Percentiles rank a stretch among this genome's conserved stretches.
Evolutionary conservation across 1,140 invertebrate species (phyloP).

Genomic region (Glossosoma conforme): DNA sequence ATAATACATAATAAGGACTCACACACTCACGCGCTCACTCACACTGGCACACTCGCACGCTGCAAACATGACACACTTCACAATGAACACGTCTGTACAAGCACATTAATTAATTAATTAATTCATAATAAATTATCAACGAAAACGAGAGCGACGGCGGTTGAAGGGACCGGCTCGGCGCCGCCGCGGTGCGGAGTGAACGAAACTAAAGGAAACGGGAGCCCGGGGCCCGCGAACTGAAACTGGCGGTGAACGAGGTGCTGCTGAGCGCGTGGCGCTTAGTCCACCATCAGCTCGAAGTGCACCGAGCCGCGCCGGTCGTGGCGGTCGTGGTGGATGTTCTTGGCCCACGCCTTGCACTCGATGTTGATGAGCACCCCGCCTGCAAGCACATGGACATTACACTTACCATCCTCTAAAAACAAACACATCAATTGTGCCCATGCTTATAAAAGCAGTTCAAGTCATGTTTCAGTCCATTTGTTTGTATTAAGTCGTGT

Average conservation of each 20-base stretch:
- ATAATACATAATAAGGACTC: slow-evolving; percentile 12
- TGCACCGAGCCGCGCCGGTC: slow-evolving; percentile 89
- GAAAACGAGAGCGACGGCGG: slow-evolving; percentile 13
- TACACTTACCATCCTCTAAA: too few relatives aligned
- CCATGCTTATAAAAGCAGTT: too few relatives aligned
- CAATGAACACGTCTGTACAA: slow-evolving; percentile 29
- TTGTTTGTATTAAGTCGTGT: too few relatives aligned
- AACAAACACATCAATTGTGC: too few relatives aligned
- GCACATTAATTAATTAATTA: slow-evolving; percentile 20
- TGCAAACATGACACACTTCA: slow-evolving; percentile 23
- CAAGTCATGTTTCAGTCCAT: too few relatives aligned
- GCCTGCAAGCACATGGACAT: too few relatives aligned
- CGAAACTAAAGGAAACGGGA: slow-evolving; percentile 13
- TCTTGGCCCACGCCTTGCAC: slow-evolving; percentile 93
- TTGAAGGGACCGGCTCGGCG: background rate
- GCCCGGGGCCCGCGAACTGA: slow-evolving; percentile 11
- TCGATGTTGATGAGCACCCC: slow-evolving; percentile 92
- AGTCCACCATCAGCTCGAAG: slow-evolving; percentile 93
- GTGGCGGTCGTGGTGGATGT: slow-evolving; percentile 82
- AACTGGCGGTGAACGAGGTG: slow-evolving; percentile 9
- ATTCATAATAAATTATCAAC: slow-evolving; percentile 1
- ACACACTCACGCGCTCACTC: slow-evolving; percentile 14
- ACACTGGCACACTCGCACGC: slow-evolving; percentile 8
- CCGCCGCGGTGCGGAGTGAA: slow-evolving; percentile 15
- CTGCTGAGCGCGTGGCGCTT: slow-evolving; percentile 40